These are phyloP conservation scores for Hiodon alosoides DNA, from an alignment of 2,113 vertebrate species.

Conservation along the genomic window DNA sequence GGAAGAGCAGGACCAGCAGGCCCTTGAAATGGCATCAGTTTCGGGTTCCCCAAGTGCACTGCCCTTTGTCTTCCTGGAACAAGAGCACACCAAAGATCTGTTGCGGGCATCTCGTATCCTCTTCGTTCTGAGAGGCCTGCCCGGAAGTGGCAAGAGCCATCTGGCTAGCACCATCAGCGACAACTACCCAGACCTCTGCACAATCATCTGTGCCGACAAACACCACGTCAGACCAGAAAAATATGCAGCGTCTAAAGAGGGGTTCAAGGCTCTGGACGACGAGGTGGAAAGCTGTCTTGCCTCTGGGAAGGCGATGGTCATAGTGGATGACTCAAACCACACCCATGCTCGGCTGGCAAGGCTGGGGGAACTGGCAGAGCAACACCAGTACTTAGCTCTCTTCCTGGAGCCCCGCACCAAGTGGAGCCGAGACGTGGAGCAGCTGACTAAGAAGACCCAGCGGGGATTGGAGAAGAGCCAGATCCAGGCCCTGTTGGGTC, in stretches of 20 bases:
- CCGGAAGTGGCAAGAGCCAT: slow-evolving; percentile 80
- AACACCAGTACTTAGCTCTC: slow-evolving; percentile 66
- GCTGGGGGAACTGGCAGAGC: slow-evolving; percentile 72
- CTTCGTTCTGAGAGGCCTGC: slow-evolving; percentile 75
- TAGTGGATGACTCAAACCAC: slow-evolving; percentile 86
- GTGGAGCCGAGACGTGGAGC: slow-evolving; percentile 68
- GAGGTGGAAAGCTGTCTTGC: slow-evolving; percentile 68
- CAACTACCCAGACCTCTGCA: slow-evolving; percentile 68
- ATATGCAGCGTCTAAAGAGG: slow-evolving; percentile 45
- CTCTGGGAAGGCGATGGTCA: slow-evolving; percentile 56
- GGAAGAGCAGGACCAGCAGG: slow-evolving; percentile 25
- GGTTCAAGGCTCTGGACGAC: slow-evolving; percentile 70
- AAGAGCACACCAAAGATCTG: slow-evolving; percentile 64
- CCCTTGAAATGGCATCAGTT: slow-evolving; percentile 17
- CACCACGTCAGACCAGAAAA: slow-evolving; percentile 63
- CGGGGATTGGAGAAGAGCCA: slow-evolving; percentile 68
- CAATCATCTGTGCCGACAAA: slow-evolving; percentile 63
- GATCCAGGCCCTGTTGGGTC: slow-evolving; percentile 71
- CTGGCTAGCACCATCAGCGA: slow-evolving; percentile 67
- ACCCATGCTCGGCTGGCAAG: slow-evolving; percentile 73
- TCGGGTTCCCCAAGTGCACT: slow-evolving; percentile 46
- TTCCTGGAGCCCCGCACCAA: slow-evolving; percentile 77
- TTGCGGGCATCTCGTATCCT: slow-evolving; percentile 73
- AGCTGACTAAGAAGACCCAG: slow-evolving; percentile 69
- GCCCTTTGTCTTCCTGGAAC: slow-evolving; percentile 72